phyloP scores from a whole-genome alignment of 2,888 invertebrate species.

The Drosophila pegasa region DNA sequence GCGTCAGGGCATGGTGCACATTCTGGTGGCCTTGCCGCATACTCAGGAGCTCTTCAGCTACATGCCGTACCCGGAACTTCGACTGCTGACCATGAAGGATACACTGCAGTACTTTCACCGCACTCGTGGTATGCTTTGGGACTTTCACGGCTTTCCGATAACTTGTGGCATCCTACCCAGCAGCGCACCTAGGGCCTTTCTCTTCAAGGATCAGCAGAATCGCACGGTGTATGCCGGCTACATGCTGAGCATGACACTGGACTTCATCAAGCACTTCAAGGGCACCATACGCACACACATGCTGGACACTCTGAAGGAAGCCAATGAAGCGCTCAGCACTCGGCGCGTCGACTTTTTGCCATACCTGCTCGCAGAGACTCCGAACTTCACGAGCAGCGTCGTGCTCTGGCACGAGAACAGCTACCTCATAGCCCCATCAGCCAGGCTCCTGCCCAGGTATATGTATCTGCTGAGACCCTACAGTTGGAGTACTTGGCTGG shows the following conservation, averaged over 20 bases:
- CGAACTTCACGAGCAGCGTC: constrained; percentile 52
- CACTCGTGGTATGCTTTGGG: constrained; percentile 29
- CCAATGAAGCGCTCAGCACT: constrained; percentile 32
- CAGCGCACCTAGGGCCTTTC: constrained; percentile 59
- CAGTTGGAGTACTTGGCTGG: constrained; percentile 34
- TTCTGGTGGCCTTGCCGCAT: constrained; percentile 37
- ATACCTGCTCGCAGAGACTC: constrained; percentile 42
- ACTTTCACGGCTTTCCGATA: constrained; percentile 59
- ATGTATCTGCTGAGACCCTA: constrained; percentile 58
- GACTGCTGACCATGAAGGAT: constrained; percentile 28
- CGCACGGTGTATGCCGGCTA: constrained; percentile 59
- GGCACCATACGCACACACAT: constrained; percentile 44
- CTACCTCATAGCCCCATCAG: constrained; percentile 56
- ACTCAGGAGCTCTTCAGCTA: constrained; percentile 49
- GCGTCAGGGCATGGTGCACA: constrained; percentile 62
- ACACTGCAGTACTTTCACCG: constrained; percentile 42
- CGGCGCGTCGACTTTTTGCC: constrained; percentile 60
- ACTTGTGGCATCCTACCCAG: constrained; percentile 45
- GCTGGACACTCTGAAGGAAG: constrained; percentile 26
- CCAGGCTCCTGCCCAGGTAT: constrained; percentile 46
- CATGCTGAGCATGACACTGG: constrained; percentile 54
- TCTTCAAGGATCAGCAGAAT: constrained; percentile 50
- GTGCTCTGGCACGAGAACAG: constrained; percentile 54
- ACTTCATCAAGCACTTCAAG: constrained; percentile 66
- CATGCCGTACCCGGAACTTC: constrained; percentile 59